Conservation (phyloP, 2,888 invertebrate species). For the Archaeoteleia sp. region DNA sequence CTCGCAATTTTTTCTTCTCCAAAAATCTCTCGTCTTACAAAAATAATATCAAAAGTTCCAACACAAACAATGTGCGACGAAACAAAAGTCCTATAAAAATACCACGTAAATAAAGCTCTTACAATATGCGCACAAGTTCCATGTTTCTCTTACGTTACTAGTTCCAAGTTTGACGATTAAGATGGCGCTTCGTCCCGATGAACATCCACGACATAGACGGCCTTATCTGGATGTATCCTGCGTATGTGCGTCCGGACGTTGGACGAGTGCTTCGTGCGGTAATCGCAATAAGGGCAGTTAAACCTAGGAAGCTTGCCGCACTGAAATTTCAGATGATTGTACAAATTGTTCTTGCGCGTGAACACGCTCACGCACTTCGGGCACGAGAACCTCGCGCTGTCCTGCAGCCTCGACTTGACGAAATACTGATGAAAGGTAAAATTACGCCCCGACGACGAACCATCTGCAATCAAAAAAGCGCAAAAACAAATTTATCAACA, state of each 20-base stretch:
- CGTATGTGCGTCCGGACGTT: constrained; percentile 70
- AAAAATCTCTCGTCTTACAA: too few species aligned
- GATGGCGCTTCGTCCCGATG: constrained; percentile 14
- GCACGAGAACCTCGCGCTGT: constrained; percentile 59
- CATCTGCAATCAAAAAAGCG: constrained; percentile 37
- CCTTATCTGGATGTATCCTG: constrained; percentile 63
- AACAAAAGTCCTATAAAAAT: too few species aligned
- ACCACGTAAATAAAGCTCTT: too few species aligned
- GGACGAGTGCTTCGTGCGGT: constrained; percentile 70
- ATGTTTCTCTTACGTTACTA: too few species aligned
- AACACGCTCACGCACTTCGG: constrained; percentile 68
- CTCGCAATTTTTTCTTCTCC: too few species aligned
- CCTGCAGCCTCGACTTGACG: constrained; percentile 11
- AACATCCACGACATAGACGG: constrained; percentile 67
- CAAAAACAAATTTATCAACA: constrained; percentile 4
- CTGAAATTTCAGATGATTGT: constrained; percentile 69
- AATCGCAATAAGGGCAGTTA: constrained; percentile 71
- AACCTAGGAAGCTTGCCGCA: constrained; percentile 72
- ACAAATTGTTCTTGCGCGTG: constrained; percentile 69
- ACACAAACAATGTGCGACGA: too few species aligned
- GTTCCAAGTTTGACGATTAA: too few species aligned
- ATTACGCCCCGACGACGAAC: neutral
- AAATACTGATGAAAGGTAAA: constrained; percentile 14
- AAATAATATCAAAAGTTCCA: too few species aligned
- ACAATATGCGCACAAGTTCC: too few species aligned